Conservation (phyloP, 2,888 invertebrate genomes). For the Stenurella melanura region DNA sequence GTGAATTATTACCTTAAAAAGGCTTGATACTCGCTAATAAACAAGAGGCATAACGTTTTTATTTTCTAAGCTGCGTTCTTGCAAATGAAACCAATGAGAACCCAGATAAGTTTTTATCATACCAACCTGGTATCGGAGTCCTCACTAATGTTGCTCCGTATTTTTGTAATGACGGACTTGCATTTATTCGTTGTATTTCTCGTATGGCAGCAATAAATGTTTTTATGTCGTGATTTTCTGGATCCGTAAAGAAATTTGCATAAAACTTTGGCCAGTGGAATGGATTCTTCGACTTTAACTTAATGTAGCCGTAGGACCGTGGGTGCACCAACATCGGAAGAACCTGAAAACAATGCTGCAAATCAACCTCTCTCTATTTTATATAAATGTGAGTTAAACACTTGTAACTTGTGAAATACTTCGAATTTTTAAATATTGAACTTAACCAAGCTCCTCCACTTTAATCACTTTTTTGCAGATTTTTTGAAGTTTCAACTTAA, state of each 20-base stretch:
- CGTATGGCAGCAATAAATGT: constrained; percentile 71
- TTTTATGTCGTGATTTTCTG: constrained; percentile 74
- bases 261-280: constrained; percentile 83
- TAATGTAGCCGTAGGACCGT: constrained; percentile 81
- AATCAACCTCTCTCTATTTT: background rate
- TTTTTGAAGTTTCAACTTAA: too few relatives aligned
- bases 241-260: constrained; percentile 86
- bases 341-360: constrained; percentile 63
- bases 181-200: constrained; percentile 74
- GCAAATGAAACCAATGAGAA: too few relatives aligned
- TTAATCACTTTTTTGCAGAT: too few relatives aligned
- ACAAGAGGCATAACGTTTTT: too few relatives aligned
- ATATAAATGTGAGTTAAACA: background rate
- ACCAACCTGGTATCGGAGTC: constrained; percentile 58
- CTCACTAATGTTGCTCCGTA: constrained; percentile 53
- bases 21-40: too few relatives aligned
- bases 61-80: too few relatives aligned
- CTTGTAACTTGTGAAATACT: too few relatives aligned
- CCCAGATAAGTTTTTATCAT: background rate
- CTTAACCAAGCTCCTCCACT: too few relatives aligned
- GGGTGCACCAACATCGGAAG: constrained; percentile 85
- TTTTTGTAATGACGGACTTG: constrained; percentile 73
- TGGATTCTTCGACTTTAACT: constrained; percentile 83
- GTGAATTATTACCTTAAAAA: too few relatives aligned
- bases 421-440: too few relatives aligned